Evolutionary conservation across 2,113 vertebrate genomes (phyloP), one percentile per base, ranked within the genome.

Genomic region (Mandrillus leucophaeus): DNA sequence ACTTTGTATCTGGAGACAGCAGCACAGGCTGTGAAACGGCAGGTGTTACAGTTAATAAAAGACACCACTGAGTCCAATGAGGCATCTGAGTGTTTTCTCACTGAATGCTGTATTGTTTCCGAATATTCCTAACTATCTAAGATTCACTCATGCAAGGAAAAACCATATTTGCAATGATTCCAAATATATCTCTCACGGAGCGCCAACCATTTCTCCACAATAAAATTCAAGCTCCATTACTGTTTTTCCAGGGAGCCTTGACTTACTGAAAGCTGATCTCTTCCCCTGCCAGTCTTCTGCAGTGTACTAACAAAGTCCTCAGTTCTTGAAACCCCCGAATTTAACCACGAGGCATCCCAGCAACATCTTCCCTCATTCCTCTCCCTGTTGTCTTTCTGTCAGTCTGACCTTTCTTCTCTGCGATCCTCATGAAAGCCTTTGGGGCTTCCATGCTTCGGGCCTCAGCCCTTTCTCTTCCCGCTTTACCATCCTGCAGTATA

Each of bases 21-120:
- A 23, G 8, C 25, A 27, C 1, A 45, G 95, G 48, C 88, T 75
- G 35, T 59, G 85, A 94, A 95, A 40, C 1, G 16, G 88, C 87
- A 97, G 96, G 84, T 97, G 76, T 81, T 96, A 68, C 14, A 90
- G 83, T 96, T 97, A 97, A 95, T 95, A 95, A 95, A 92, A 96
- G 59, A 96, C 94, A 91, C 68, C 70, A 84, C 88, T 61, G 93
- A 85, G 78, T 8, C n/a, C 91, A 72, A 87, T 76, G 93, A 98
- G 70, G 66, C 96, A 80, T 91, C 66, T 72, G 52, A 96, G 88
- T 93, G 59, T 92, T 93, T 95, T 79, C 90, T 95, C 20, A 4
- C 82, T 43, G 70, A 79, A 95, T 91, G 94, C 64, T 86, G 85
- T n/a, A 88, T 95, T 85, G 72, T 90, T 97, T 97, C 94, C 27